Evolutionary conservation across 2,113 vertebrate species (phyloP).

Genomic region (Clupea harengus): DNA sequence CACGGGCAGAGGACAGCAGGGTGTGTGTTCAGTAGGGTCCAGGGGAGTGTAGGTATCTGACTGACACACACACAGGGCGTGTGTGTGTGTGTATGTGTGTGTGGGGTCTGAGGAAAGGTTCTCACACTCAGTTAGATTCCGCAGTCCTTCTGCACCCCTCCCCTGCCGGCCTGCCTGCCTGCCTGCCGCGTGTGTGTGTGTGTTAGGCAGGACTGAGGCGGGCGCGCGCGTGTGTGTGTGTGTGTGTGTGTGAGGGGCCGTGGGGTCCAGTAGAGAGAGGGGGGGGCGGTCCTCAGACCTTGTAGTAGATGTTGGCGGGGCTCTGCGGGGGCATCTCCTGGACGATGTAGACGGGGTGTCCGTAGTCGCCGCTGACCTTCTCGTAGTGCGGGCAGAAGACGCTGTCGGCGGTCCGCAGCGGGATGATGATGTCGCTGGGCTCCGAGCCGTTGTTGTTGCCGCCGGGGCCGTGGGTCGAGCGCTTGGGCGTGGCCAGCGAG

Average conservation of each 20-base stretch:
- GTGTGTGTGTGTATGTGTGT: not conserved
- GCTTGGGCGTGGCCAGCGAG: constrained; percentile 95
- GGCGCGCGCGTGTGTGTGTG: not conserved
- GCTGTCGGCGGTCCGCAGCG: constrained; percentile 71
- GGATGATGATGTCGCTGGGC: constrained; percentile 79
- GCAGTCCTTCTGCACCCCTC: no score
- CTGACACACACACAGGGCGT: not conserved
- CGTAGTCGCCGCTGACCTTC: constrained; percentile 81
- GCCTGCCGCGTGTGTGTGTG: not conserved
- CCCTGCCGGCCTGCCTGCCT: not conserved
- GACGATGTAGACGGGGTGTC: constrained; percentile 80
- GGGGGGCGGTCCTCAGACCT: constrained; percentile 78
- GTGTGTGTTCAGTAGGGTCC: not conserved
- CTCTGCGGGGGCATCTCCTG: constrained; percentile 79
- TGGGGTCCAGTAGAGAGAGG: no score
- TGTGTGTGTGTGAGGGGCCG: not conserved
- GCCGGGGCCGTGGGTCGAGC: constrained; percentile 81
- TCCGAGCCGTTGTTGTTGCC: constrained; percentile 68
- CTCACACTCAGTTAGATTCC: no score
- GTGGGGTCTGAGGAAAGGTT: not conserved
- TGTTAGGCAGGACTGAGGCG: not conserved
- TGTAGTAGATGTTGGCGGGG: constrained; percentile 81
- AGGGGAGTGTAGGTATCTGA: no score
- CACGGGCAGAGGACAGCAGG: constrained; percentile 23
- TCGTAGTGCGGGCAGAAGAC: constrained; percentile 80